phyloP scores from a whole-genome alignment of 2,113 vertebrate genomes.

The Ifrita kowaldi region DNA sequence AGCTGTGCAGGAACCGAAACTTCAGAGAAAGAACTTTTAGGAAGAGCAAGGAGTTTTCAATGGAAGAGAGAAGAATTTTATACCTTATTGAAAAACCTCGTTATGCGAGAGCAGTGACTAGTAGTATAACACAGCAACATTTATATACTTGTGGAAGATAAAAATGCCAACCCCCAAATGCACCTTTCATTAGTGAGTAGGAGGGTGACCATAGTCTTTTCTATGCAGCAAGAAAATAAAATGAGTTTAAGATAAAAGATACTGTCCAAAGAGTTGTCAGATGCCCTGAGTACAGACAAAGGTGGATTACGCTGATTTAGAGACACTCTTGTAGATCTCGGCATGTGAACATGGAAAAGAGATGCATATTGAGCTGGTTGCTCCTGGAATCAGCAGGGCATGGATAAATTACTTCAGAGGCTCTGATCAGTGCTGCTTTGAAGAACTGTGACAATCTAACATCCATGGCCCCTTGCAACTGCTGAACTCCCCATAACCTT shows the following conservation, averaged over 20 bases:
- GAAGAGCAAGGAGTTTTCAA: background rate
- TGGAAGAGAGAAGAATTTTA: background rate
- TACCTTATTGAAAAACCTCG: background rate
- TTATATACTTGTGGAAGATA: background rate
- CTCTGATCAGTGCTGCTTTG: background rate
- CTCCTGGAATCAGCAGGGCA: background rate
- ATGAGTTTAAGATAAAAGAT: background rate
- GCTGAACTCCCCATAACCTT: background rate
- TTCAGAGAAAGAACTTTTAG: background rate
- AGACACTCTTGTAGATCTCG: background rate
- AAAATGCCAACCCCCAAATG: rapidly evolving
- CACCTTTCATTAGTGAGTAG: background rate
- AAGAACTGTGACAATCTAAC: background rate
- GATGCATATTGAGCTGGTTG: background rate
- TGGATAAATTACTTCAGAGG: background rate
- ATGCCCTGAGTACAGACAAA: background rate
- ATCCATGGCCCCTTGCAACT: background rate
- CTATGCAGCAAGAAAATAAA: background rate
- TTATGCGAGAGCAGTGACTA: background rate
- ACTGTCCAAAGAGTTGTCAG: background rate
- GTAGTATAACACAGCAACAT: background rate
- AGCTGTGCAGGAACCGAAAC: background rate
- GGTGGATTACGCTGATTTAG: background rate
- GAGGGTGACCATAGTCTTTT: background rate
- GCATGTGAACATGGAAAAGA: background rate